phyloP scores from a whole-genome alignment of 2,888 invertebrate species.

The Drosophila recens region DNA sequence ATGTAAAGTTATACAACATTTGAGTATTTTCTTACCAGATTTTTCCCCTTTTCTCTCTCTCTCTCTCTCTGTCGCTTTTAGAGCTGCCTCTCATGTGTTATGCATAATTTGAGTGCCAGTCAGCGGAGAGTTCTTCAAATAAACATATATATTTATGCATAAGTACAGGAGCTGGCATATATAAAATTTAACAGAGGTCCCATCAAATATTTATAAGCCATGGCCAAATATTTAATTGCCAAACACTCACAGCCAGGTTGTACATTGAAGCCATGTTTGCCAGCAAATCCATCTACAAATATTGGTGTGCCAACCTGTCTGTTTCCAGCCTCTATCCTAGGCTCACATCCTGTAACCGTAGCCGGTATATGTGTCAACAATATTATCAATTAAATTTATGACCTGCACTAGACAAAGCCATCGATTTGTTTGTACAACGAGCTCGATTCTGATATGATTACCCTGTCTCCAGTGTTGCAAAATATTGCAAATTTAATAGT shows the following conservation, averaged over 20 bases:
- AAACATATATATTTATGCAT: slow-evolving; percentile 53
- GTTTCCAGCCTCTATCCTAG: background rate
- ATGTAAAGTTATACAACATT: slow-evolving; percentile 74
- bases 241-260: slow-evolving; percentile 54
- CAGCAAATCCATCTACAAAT: slow-evolving; percentile 60
- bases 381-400: slow-evolving; percentile 78
- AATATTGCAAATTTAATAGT: slow-evolving; percentile 68
- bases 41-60: background rate
- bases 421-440: slow-evolving; percentile 28
- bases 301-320: slow-evolving; percentile 48
- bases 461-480: slow-evolving; percentile 12
- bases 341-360: slow-evolving; percentile 7
- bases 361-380: slow-evolving; percentile 64
- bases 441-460: slow-evolving; percentile 3
- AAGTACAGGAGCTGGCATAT: slow-evolving; percentile 12
- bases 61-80: slow-evolving; percentile 15
- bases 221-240: slow-evolving; percentile 74
- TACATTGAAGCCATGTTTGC: slow-evolving; percentile 52
- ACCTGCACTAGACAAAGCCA: slow-evolving; percentile 21
- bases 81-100: slow-evolving; percentile 31
- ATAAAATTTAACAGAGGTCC: slow-evolving; percentile 48
- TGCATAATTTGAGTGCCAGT: slow-evolving; percentile 70
- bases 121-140: slow-evolving; percentile 48
- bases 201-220: slow-evolving; percentile 72
- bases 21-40: slow-evolving; percentile 22